Conservation (phyloP, 2,113 vertebrate genomes). For the Salvelinus alpinus region DNA sequence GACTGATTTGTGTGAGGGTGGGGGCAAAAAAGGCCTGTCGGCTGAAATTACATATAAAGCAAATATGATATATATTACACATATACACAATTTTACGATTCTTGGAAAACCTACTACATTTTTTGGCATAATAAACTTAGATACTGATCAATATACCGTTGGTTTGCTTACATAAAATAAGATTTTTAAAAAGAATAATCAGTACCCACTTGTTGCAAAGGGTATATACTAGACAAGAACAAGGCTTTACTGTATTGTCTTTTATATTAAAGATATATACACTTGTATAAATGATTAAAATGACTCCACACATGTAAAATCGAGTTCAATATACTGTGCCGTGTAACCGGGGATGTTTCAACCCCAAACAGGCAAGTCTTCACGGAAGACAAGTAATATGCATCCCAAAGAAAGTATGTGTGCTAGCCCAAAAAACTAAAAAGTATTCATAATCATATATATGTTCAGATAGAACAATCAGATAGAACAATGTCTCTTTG, state of each 20-base stretch:
- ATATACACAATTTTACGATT: slow-evolving; percentile 61
- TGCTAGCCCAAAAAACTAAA: slow-evolving; percentile 52
- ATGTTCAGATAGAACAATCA: slow-evolving; percentile 70
- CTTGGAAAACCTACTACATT: slow-evolving; percentile 63
- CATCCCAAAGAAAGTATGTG: slow-evolving; percentile 52
- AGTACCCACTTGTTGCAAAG: slow-evolving; percentile 65
- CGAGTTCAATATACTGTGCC: slow-evolving; percentile 67
- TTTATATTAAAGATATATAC: slow-evolving; percentile 67
- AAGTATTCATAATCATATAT: slow-evolving; percentile 19
- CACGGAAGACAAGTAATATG: slow-evolving; percentile 87
- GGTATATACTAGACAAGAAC: slow-evolving; percentile 55
- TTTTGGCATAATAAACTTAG: slow-evolving; percentile 77
- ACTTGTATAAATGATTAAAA: slow-evolving; percentile 77
- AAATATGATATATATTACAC: slow-evolving; percentile 73
- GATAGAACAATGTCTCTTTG: slow-evolving; percentile 68
- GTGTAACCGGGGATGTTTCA: slow-evolving; percentile 50
- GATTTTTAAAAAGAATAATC: slow-evolving; percentile 65
- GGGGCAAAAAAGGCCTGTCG: slow-evolving; percentile 60
- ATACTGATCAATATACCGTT: slow-evolving; percentile 65
- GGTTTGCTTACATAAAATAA: slow-evolving; percentile 65
- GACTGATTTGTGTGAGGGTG: slow-evolving; percentile 47
- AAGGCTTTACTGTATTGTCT: slow-evolving; percentile 58
- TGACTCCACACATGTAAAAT: slow-evolving; percentile 82
- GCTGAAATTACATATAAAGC: slow-evolving; percentile 65
- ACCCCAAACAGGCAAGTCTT: slow-evolving; percentile 82